Evolutionary conservation across 2,797 vertebrate species (phyloP), one percentile per base, ranked within the genome.

Genomic region (Australoheros facetus): DNA sequence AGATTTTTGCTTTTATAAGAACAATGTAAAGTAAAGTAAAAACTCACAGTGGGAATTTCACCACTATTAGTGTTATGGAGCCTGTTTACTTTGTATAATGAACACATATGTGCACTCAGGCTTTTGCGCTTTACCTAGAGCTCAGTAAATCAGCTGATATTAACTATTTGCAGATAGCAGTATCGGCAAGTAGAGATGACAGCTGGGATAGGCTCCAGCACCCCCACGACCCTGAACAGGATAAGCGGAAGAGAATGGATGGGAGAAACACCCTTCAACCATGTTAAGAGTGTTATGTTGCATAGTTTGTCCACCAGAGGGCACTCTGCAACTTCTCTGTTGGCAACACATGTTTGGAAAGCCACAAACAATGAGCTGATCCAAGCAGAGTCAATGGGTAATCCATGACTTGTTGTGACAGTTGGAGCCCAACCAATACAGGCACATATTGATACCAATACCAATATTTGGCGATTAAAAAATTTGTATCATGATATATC

Each of bases 21-120:
- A 73, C 16, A 56, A 32, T 26, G 11, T 58, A 69, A 69, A n/a
- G 64, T 57, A 23, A 70, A 62, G 57, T 56, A 28, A 77, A 53
- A 19, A 73, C 13, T 11, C 12, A 3, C 14, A 78, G 14, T 64
- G 19, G 12, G 3, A 54, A 11, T 58, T n/a, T 70, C 3, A 48
- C 9, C 71, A 53, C 17, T 42, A 57, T 8, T 10, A 45, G 5
- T 0, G 1, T 3, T 60, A 16, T 12, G 2, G 5, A 14, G 32
- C 42, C 1, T 13, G 7, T 64, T 82, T 39, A 51, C 13, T 34
- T 69, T 58, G 19, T 16, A 48, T n/a, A 12, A 62, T 42, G 10
- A 17, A 26, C 4, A 4, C 4, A 1, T 54, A 37, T 2, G 13
- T n/a, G 8, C 59, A 39, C 37, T 10, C 23, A 19, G 14, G 39